These are phyloP conservation scores for Xenops minutus DNA, from an alignment of 2,797 vertebrate species.

Conservation along the genomic window DNA sequence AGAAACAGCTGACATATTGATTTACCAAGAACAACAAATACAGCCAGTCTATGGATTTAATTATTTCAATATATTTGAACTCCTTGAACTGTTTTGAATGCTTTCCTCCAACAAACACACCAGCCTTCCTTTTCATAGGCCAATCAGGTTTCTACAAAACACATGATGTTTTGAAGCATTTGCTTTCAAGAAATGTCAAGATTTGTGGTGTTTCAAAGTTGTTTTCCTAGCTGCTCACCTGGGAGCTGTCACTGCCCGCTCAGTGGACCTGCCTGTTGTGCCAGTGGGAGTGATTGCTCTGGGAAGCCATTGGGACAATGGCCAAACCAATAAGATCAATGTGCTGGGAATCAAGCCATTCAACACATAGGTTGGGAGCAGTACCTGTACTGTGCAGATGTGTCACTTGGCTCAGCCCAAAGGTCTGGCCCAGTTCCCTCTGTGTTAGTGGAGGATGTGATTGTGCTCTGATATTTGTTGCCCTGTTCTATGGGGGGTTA, in stretches of 20 bases:
- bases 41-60: not conserved
- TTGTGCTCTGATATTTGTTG: not conserved
- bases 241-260: fast-evolving
- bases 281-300: fast-evolving
- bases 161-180: not conserved
- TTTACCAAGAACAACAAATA: not conserved
- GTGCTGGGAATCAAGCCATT: not conserved
- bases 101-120: not conserved
- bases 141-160: not conserved
- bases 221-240: not conserved
- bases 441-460: fast-evolving
- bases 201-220: not conserved
- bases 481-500: fast-evolving
- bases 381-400: not conserved
- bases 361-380: not conserved
- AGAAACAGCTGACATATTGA: not conserved
- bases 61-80: not conserved
- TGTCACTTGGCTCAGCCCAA: not conserved
- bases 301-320: not conserved
- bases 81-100: not conserved
- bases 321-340: not conserved
- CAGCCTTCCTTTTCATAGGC: not conserved
- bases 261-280: not conserved
- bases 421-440: not conserved
- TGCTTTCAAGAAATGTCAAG: not conserved